These are phyloP conservation scores for Elymnias hypermnestra DNA, from an alignment of 1,140 invertebrate species.

Conservation along the genomic window DNA sequence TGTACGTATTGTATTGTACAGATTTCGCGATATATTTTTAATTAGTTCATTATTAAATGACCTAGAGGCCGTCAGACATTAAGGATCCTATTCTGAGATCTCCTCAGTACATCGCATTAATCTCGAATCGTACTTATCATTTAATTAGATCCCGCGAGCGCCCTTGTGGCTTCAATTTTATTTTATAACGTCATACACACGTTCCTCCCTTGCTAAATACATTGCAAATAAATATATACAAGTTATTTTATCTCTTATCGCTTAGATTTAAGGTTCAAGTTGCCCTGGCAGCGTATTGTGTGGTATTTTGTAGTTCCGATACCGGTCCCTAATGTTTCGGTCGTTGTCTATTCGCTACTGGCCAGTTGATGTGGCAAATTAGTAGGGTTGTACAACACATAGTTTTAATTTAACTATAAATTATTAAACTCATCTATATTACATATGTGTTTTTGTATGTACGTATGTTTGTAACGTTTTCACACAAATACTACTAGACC, in stretches of 20 bases:
- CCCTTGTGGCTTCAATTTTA: conserved; percentile 73
- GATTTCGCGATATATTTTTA: conserved; percentile 9
- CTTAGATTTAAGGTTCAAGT: conserved; percentile 37
- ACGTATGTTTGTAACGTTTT: too few species aligned
- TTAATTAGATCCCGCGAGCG: conserved; percentile 71
- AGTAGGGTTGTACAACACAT: conserved; percentile 42
- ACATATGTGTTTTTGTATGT: too few species aligned
- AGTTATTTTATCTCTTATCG: too few species aligned
- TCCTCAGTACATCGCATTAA: conserved; percentile 59
- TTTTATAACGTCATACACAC: conserved; percentile 75
- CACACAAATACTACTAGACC: too few species aligned
- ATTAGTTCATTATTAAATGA: conserved; percentile 18
- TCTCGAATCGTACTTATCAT: conserved; percentile 71
- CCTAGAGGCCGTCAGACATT: conserved; percentile 38
- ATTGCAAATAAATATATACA: conserved; percentile 39
- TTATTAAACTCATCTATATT: too few species aligned
- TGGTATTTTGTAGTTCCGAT: conserved; percentile 34
- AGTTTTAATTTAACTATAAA: too few species aligned
- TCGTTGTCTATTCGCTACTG: conserved; percentile 56
- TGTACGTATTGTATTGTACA: too few species aligned
- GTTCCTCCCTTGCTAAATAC: conserved; percentile 54
- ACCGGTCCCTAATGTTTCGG: conserved; percentile 49
- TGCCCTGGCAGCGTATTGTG: conserved; percentile 20
- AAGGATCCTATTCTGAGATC: conserved; percentile 51
- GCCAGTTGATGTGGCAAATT: conserved; percentile 62